These are phyloP conservation scores for Bombus superbus DNA, from an alignment of 1,140 invertebrate species.

Conservation along the genomic window DNA sequence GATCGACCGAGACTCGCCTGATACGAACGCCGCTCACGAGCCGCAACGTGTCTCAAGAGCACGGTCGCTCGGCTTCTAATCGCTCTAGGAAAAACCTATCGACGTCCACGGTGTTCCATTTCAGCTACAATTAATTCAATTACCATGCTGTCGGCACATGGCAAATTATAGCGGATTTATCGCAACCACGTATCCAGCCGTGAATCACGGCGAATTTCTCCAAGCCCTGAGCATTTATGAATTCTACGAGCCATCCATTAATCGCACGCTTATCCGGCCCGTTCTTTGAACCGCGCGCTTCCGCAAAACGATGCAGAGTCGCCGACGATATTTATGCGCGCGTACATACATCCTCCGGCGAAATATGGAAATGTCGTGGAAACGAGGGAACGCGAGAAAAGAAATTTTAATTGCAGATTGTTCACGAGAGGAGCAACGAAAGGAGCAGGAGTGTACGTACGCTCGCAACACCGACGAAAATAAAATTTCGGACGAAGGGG, in stretches of 20 bases:
- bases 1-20: no score
- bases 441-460: neutral
- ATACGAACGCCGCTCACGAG: neutral
- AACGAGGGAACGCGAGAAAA: neutral
- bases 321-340: neutral
- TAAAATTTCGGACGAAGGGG: rapidly evolving
- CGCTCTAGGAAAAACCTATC: neutral
- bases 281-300: neutral
- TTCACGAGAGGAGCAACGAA: neutral
- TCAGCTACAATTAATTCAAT: conserved; percentile 34
- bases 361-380: conserved; percentile 19
- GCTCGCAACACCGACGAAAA: neutral
- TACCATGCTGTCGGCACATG: conserved; percentile 20
- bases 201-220: conserved; percentile 6
- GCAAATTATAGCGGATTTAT: conserved; percentile 39
- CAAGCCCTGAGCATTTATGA: neutral
- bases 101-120: neutral
- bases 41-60: neutral
- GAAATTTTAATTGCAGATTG: neutral
- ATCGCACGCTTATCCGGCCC: conserved; percentile 16
- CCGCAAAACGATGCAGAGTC: neutral
- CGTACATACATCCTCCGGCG: neutral
- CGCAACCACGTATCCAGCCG: neutral
- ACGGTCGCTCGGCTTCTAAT: neutral
- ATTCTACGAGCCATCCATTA: conserved; percentile 10